These are phyloP conservation scores for Colossoma macropomum DNA, from an alignment of 2,113 vertebrate species.

Conservation along the genomic window DNA sequence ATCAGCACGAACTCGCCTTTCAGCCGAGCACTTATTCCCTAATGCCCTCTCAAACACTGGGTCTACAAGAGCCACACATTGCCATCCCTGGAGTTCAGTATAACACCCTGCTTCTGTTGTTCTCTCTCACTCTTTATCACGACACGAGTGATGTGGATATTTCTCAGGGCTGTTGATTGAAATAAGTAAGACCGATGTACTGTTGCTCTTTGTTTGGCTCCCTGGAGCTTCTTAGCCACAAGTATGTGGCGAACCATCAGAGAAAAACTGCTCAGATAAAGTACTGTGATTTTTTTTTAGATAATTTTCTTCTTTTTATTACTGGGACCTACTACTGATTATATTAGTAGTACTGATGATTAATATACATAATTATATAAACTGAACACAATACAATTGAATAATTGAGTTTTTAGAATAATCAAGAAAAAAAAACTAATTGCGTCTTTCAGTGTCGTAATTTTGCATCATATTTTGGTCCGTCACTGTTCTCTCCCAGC, in stretches of 20 bases:
- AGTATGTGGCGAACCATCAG: neutral
- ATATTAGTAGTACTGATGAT: neutral
- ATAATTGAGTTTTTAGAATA: no score
- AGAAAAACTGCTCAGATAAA: constrained; percentile 17
- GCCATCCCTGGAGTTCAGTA: constrained; percentile 34
- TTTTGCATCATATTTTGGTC: no score
- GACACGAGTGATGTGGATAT: neutral
- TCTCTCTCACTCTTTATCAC: constrained; percentile 28
- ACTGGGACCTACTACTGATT: neutral
- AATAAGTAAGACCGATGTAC: constrained; percentile 25
- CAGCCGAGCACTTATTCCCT: constrained; percentile 41
- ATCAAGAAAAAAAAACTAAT: no score
- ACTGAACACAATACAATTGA: no score
- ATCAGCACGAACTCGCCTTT: constrained; percentile 38
- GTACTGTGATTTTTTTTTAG: constrained; percentile 13
- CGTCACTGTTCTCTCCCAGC: no score
- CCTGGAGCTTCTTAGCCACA: constrained; percentile 5
- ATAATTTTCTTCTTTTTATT: neutral
- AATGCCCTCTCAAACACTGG: constrained; percentile 24
- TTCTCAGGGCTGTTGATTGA: constrained; percentile 37
- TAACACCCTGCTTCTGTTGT: neutral
- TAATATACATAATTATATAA: neutral
- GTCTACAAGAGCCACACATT: constrained; percentile 11
- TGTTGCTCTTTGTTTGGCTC: constrained; percentile 17
- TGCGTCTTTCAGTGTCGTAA: no score